These are phyloP conservation scores for Montipora capitata DNA, from an alignment of 92 coral and sea anemone genomes.

Conservation along the genomic window DNA sequence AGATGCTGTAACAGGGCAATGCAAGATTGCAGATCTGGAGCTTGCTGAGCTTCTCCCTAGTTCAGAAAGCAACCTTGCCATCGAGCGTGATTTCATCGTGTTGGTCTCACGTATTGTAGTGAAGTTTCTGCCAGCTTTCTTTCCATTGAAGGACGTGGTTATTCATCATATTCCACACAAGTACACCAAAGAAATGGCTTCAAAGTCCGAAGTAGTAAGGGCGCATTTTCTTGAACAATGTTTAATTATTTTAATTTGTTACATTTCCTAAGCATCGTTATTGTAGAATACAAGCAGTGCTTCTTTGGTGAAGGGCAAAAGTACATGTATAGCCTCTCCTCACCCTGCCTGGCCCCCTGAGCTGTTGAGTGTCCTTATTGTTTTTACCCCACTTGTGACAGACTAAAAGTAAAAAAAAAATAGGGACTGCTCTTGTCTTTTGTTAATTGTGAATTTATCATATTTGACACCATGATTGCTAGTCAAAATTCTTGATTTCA, in stretches of 20 bases:
- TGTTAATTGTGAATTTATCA: too few relatives aligned
- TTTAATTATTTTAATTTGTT: neutral
- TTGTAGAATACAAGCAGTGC: too few relatives aligned
- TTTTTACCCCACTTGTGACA: too few relatives aligned
- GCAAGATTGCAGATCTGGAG: neutral
- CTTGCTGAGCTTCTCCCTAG: conserved; percentile 3
- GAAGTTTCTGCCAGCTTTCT: conserved; percentile 33
- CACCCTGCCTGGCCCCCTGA: too few relatives aligned
- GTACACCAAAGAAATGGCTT: conserved; percentile 46
- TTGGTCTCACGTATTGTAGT: conserved; percentile 56
- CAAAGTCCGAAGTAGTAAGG: conserved; percentile 46
- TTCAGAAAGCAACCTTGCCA: neutral
- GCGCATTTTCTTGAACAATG: neutral
- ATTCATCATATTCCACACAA: conserved; percentile 56
- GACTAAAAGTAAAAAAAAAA: too few relatives aligned
- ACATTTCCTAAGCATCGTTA: too few relatives aligned
- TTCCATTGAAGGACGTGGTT: conserved; percentile 15
- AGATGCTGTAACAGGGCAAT: neutral
- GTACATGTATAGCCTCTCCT: too few relatives aligned
- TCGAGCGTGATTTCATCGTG: conserved; percentile 21
- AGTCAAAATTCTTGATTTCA: too few relatives aligned
- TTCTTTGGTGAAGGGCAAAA: too few relatives aligned
- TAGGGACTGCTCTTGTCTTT: too few relatives aligned
- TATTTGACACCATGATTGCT: too few relatives aligned
- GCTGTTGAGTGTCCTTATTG: too few relatives aligned